phyloP scores from a whole-genome alignment of 1,140 invertebrate species.

The Armadillidium nasatum region DNA sequence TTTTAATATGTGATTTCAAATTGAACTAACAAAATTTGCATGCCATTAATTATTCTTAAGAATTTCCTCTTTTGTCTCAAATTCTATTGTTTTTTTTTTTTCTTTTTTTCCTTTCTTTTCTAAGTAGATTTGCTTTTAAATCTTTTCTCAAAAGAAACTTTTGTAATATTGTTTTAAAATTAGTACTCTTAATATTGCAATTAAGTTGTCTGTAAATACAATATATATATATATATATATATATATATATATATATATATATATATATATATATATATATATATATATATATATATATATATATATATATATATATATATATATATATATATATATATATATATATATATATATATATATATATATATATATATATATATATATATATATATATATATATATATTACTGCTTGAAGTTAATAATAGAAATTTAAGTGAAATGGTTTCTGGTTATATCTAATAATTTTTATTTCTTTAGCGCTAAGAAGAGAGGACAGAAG shows the following conservation, averaged over 20 bases:
- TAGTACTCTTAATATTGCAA: too few species aligned
- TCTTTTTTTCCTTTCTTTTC: too few species aligned
- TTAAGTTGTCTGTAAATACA: not conserved
- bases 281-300: conserved; percentile 9
- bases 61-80: too few species aligned
- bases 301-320: not conserved
- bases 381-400: not conserved
- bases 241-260: conserved; percentile 12
- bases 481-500: conserved; percentile 24
- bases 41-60: too few species aligned
- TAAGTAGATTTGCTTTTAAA: too few species aligned
- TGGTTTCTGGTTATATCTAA: not conserved
- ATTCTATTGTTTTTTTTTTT: too few species aligned
- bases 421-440: too few species aligned
- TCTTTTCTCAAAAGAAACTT: too few species aligned
- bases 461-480: conserved; percentile 8
- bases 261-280: conserved; percentile 20
- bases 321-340: conserved; percentile 9
- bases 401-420: not conserved
- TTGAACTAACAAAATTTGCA: too few species aligned
- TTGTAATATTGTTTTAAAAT: too few species aligned
- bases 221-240: conserved; percentile 3
- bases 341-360: conserved; percentile 16
- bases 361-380: conserved; percentile 14
- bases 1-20: too few species aligned